Conservation (phyloP, 2,888 invertebrate species). For the Harpalus rubripes region DNA sequence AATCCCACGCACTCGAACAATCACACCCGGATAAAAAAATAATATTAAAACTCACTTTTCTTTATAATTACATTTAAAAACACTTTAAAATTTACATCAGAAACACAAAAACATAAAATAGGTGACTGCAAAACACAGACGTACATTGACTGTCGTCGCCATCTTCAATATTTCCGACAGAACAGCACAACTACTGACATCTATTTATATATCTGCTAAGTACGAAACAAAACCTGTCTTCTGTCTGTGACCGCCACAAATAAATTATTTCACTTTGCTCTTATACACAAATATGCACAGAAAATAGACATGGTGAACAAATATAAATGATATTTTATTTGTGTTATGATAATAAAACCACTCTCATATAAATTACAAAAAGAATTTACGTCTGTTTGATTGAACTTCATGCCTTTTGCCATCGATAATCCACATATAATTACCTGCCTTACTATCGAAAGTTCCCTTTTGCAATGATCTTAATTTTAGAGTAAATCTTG, state of each 20-base stretch:
- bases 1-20: constrained; percentile 54
- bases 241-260: constrained; percentile 20
- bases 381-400: constrained; percentile 94
- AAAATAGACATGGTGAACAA: constrained; percentile 10
- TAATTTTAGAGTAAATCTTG: constrained; percentile 95
- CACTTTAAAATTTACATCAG: constrained; percentile 65
- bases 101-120: constrained; percentile 63
- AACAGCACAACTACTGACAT: constrained; percentile 50
- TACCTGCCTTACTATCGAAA: constrained; percentile 97
- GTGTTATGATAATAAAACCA: constrained; percentile 15
- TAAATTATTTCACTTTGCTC: constrained; percentile 9
- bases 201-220: constrained; percentile 30
- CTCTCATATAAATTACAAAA: constrained; percentile 82
- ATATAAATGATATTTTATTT: constrained; percentile 32
- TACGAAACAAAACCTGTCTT: constrained; percentile 31
- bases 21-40: constrained; percentile 62
- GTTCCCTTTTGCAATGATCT: constrained; percentile 97
- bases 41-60: constrained; percentile 60
- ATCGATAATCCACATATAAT: constrained; percentile 96
- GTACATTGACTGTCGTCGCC: constrained; percentile 61
- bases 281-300: constrained; percentile 26
- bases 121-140: constrained; percentile 59
- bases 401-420: constrained; percentile 96
- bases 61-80: constrained; percentile 62
- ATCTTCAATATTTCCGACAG: constrained; percentile 45